Conservation (phyloP, 92 coral and sea anemone genomes). For the Epizoanthus scotinus region DNA sequence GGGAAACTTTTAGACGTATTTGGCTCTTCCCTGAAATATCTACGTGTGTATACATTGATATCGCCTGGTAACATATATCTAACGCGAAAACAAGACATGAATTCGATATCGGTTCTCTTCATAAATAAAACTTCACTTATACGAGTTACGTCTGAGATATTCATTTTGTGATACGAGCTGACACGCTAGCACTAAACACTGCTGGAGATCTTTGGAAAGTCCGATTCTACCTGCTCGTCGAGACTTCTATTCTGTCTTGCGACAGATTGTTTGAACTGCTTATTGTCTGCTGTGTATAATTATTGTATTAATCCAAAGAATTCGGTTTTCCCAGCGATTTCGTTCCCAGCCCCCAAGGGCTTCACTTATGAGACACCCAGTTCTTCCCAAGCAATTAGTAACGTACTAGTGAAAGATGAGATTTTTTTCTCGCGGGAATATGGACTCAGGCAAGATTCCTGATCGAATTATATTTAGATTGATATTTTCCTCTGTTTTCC, state of each 20-base stretch:
- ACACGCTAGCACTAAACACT: not conserved
- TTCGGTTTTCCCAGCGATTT: not conserved
- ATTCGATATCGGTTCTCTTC: not conserved
- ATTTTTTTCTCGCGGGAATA: conserved; percentile 28
- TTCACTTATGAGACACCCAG: not conserved
- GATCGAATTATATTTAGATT: conserved; percentile 24
- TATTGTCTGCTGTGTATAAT: conserved; percentile 1
- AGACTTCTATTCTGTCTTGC: not conserved
- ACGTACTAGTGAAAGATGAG: not conserved
- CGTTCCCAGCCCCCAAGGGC: conserved; percentile 46
- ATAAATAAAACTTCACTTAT: not conserved
- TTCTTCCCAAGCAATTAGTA: not conserved
- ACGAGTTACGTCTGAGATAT: not conserved
- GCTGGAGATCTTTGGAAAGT: not conserved
- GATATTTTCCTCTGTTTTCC: not conserved
- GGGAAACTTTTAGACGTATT: not conserved
- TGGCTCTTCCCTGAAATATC: not conserved
- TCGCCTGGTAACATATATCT: not conserved
- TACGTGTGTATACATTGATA: not conserved
- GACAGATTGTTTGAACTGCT: not conserved
- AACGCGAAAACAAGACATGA: not conserved
- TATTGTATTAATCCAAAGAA: not conserved
- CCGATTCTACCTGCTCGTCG: conserved; percentile 3
- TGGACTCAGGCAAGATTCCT: conserved; percentile 11
- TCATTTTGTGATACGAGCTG: too few species aligned